Conservation (phyloP, 2,113 vertebrate genomes). For the Epinephelus cyanopodus region DNA sequence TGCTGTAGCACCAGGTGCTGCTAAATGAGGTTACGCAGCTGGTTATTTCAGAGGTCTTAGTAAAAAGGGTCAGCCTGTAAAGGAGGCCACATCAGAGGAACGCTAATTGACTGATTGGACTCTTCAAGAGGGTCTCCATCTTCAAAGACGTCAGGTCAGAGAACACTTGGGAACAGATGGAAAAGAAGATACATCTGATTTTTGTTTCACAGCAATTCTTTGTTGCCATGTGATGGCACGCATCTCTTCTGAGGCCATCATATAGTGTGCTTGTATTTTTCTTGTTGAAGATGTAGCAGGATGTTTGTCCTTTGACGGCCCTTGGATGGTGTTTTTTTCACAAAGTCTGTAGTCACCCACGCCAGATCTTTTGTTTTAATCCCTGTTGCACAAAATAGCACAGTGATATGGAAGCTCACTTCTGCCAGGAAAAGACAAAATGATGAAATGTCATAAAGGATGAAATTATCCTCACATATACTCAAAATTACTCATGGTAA, state of each 20-base stretch:
- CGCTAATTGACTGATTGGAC: conserved; percentile 60
- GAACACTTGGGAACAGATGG: conserved; percentile 1
- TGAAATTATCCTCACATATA: neutral
- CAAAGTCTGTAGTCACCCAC: neutral
- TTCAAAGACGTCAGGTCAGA: conserved; percentile 34
- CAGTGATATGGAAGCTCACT: neutral
- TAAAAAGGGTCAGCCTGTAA: conserved; percentile 55
- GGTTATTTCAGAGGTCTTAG: conserved; percentile 56
- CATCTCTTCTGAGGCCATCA: neutral
- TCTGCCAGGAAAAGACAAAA: neutral
- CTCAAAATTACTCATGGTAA: neutral
- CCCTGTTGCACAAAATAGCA: too few relatives aligned
- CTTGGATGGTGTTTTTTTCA: too few relatives aligned
- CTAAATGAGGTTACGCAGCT: conserved; percentile 72
- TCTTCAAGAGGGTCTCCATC: conserved; percentile 46
- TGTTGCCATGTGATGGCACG: neutral
- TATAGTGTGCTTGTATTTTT: neutral
- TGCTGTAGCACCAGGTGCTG: conserved; percentile 51
- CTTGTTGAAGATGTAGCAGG: neutral
- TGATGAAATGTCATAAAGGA: neutral
- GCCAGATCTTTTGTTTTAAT: neutral
- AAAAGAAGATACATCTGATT: conserved; percentile 10
- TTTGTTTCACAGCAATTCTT: conserved; percentile 1
- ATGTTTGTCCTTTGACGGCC: neutral
- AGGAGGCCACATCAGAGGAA: conserved; percentile 50